Evolutionary conservation across 2,888 invertebrate genomes (phyloP), one percentile per base, ranked within the genome.

Genomic region (Hyppa rectilinea): DNA sequence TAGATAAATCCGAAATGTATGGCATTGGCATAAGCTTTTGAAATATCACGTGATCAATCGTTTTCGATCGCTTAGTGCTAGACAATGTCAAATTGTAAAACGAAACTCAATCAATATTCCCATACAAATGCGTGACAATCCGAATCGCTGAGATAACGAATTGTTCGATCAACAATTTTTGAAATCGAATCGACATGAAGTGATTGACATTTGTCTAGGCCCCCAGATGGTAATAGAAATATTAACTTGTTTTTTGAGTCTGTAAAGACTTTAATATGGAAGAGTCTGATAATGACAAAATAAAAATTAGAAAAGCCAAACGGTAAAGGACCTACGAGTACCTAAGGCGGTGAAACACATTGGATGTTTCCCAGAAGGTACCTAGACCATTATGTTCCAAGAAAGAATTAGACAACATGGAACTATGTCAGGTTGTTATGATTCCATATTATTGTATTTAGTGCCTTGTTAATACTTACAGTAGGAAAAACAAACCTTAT

Each of bases 311-410:
- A 12, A 1, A 40, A 7, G 20, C 1, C 14, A 61, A 45, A 61
- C n/a, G 2, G 6, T 17, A 31, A 61, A 26, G 0, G 2, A 31
- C 23, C 7, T 17, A 29, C 2, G n/a, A n/a, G n/a, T n/a, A n/a
- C n/a, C 10, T 29, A 36, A 17, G 3, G 17, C 17, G 17, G 14
- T 49, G 49, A 26, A 6, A 64, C 20, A 17, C 4, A 6, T 29
- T 23, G 26, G 14, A 31, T 23, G 20, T 23, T 68, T 43, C 26
- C 12, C 17, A 17, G 7, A 26, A 34, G 20, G 12, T 38, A n/a
- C n/a, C n/a, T n/a, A 29, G n/a, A 50, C n/a, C 38, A 40, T 47
- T 53, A 38, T 74, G 9, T 74, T 17, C 23, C 45, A 75, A 23
- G 3, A 63, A 38, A 17, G 38, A 74, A 26, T 4, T 2, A n/a